Conservation (phyloP, 2,888 invertebrate genomes). For the Muschampia plurimacula region DNA sequence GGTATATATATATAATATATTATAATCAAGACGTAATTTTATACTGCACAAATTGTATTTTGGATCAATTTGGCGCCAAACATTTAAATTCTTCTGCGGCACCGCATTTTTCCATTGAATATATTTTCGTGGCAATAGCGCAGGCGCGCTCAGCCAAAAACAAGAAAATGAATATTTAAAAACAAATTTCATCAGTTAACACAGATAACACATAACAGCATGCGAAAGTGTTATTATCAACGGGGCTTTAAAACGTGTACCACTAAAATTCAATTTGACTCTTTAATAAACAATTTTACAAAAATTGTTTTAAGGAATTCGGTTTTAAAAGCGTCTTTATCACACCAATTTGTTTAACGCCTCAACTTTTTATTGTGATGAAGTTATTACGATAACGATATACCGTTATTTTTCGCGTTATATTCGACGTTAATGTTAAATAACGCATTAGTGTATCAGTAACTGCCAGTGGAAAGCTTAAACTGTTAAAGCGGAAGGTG, state of each 20-base stretch:
- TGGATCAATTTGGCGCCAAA: background rate
- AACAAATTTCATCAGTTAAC: constrained; percentile 11
- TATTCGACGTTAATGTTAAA: constrained; percentile 25
- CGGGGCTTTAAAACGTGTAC: constrained; percentile 12
- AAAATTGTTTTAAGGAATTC: constrained; percentile 19
- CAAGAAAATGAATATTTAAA: constrained; percentile 11
- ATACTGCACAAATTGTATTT: too few species aligned
- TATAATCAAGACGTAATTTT: too few species aligned
- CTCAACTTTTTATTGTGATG: constrained; percentile 25
- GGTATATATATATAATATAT: too few species aligned
- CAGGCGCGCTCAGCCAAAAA: too few species aligned
- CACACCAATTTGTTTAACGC: constrained; percentile 33
- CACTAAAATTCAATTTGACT: constrained; percentile 10
- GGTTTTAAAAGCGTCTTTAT: constrained; percentile 20
- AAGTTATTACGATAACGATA: constrained; percentile 31
- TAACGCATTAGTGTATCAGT: constrained; percentile 29
- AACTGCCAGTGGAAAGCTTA: constrained; percentile 8
- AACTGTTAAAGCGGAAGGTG: constrained; percentile 25
- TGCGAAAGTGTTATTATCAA: constrained; percentile 9
- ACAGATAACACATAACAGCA: constrained; percentile 12
- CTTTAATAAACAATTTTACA: constrained; percentile 24
- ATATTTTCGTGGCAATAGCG: too few species aligned
- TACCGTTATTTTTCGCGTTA: constrained; percentile 21
- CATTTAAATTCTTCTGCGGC: background rate
- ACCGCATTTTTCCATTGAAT: background rate